Evolutionary conservation across 2,113 vertebrate genomes (phyloP), one percentile per base, ranked within the genome.

Genomic region (Macquaria ambigua): DNA sequence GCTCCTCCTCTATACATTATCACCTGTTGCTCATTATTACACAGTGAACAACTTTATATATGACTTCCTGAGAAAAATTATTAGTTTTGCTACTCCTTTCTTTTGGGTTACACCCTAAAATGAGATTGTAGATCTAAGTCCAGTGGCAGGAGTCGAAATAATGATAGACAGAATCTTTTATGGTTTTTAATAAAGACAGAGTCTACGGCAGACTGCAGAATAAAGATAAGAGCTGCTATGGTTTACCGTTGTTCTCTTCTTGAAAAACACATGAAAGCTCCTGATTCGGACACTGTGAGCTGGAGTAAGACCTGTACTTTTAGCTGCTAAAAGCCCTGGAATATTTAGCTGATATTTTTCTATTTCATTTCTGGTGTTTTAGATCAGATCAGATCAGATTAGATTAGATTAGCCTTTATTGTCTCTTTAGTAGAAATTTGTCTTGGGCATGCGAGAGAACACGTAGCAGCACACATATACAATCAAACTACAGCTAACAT

Each of bases 161-260:
- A 41, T 23, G 37, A 50, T 12, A 8, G 46, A 55, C 63, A 64
- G 64, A 72, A 43, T 52, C 10, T 52, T 77, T 82, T 31, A 73
- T 67, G 34, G n/a, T 61, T 82, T 77, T 77, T 15, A 68, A 78
- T 78, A 61, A 74, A 86, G 46, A 53, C 50, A 11, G 46, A 21
- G 21, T 77, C 71, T 25, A 21, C 16, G 50, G 62, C 53, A 62
- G 76, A 68, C 28, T 64, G 2, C 18, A 37, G 63, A 31, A 14
- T 3, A 37, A 75, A 31, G 46, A 18, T 0, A 55, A 75, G 16
- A 77, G 73, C 56, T 14, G 56, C 28, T 41, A 2, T 4, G 18
- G 15, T 48, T 39, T 28, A 62, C 25, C 0, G 6, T 52, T 37
- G 16, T 25, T 46, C 7, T 43, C n/a, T 10, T n/a, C 6, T 21